phyloP scores from a whole-genome alignment of 2,797 vertebrate species.

The Cuniculus paca region DNA sequence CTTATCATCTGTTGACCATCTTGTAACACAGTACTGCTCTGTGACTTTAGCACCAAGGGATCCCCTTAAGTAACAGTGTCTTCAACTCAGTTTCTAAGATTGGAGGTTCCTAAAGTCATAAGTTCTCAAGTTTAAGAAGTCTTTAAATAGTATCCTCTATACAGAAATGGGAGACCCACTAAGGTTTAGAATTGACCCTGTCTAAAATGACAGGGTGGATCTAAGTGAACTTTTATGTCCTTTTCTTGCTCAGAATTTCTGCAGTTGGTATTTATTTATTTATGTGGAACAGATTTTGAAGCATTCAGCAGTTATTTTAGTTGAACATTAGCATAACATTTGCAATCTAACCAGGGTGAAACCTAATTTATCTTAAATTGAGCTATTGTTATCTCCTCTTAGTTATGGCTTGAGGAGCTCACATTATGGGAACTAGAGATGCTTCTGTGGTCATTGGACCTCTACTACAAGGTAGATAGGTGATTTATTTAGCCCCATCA shows the following conservation, averaged over 20 bases:
- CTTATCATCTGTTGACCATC: neutral
- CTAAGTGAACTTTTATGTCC: neutral
- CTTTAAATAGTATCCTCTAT: neutral
- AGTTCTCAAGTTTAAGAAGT: neutral
- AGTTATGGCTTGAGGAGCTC: neutral
- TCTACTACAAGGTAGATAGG: neutral
- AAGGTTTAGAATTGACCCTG: neutral
- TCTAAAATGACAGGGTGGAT: neutral
- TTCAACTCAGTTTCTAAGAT: conserved; percentile 15
- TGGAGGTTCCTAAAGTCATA: neutral
- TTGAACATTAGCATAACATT: neutral
- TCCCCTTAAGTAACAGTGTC: neutral
- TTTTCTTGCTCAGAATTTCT: neutral
- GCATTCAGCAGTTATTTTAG: neutral
- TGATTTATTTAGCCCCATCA: neutral
- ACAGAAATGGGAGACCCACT: neutral
- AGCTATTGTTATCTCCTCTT: neutral
- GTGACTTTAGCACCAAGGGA: neutral
- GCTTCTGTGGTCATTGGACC: neutral
- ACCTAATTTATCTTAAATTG: neutral
- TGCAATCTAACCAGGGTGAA: conserved; percentile 13
- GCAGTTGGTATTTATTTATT: neutral
- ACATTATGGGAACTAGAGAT: neutral
- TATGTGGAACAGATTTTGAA: neutral
- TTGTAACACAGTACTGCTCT: neutral